phyloP scores from a whole-genome alignment of 2,113 vertebrate species.

The Calyptommatus sinebrachiatus region DNA sequence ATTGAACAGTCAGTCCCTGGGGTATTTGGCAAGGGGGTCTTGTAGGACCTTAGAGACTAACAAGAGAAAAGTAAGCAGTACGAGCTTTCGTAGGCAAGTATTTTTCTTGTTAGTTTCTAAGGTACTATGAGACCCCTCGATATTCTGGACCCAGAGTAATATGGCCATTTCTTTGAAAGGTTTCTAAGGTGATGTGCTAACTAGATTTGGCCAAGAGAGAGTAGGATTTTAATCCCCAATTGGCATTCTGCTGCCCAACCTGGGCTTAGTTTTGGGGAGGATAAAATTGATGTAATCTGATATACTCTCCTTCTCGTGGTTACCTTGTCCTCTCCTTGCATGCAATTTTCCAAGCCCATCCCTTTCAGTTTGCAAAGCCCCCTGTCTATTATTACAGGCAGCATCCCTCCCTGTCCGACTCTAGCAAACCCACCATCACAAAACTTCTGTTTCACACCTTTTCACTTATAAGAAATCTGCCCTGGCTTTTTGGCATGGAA shows the following conservation, averaged over 20 bases:
- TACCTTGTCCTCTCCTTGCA: neutral
- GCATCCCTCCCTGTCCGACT: neutral
- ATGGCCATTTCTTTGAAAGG: too few species aligned
- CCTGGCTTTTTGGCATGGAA: too few species aligned
- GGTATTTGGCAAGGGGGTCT: too few species aligned
- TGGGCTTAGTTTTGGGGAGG: neutral
- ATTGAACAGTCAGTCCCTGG: neutral
- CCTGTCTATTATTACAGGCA: neutral
- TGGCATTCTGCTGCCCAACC: neutral
- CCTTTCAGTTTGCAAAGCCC: neutral
- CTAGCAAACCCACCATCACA: neutral
- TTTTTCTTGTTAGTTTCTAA: too few species aligned
- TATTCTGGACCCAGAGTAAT: too few species aligned
- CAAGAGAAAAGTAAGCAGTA: too few species aligned
- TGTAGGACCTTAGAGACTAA: too few species aligned
- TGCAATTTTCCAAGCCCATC: neutral
- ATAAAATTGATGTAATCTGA: neutral
- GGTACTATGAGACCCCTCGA: too few species aligned
- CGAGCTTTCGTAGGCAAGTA: too few species aligned
- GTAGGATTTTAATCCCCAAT: neutral
- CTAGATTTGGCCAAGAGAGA: neutral
- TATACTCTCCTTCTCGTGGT: neutral
- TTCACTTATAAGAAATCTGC: neutral
- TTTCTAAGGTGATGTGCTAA: too few species aligned
- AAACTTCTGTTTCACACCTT: neutral